Conservation (phyloP, 1,140 invertebrate genomes). For the Drosophila gunungcola region DNA sequence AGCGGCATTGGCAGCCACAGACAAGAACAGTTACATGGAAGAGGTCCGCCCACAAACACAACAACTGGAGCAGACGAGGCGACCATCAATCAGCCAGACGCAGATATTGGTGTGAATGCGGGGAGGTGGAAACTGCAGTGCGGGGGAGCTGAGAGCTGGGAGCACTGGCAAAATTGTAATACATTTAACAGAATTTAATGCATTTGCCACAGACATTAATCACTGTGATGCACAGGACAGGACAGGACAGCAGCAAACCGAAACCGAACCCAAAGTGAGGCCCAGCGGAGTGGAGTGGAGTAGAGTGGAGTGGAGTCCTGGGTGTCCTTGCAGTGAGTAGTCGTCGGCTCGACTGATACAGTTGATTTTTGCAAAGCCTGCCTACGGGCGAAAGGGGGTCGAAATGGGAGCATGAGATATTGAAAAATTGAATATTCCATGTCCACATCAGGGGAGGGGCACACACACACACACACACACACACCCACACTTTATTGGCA, state of each 20-base stretch:
- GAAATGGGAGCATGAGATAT: conserved; percentile 69
- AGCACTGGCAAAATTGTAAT: conserved; percentile 80
- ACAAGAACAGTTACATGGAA: conserved; percentile 57
- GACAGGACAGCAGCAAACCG: conserved; percentile 60
- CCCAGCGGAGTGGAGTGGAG: background rate
- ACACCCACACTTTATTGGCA: conserved; percentile 68
- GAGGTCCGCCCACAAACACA: conserved; percentile 49
- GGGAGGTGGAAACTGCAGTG: conserved; percentile 5
- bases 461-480: conserved; percentile 49
- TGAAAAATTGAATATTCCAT: conserved; percentile 83
- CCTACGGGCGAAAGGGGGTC: conserved; percentile 26
- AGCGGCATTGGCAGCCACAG: conserved; percentile 38
- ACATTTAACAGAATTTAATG: conserved; percentile 84
- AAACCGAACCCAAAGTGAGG: conserved; percentile 22
- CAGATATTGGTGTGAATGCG: conserved; percentile 76
- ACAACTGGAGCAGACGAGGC: conserved; percentile 56
- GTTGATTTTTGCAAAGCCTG: conserved; percentile 76
- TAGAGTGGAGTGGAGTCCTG: conserved; percentile 5
- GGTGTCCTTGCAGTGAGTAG: conserved; percentile 35
- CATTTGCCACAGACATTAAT: conserved; percentile 84
- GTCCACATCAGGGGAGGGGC: conserved; percentile 46
- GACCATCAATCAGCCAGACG: conserved; percentile 78
- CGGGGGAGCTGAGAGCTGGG: background rate
- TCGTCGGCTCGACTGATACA: conserved; percentile 52
- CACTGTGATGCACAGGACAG: conserved; percentile 83